Percentiles rank a stretch among this genome's conserved stretches.
phyloP scores from a whole-genome alignment of 1,140 invertebrate species.

The Protaetia brevitarsis region DNA sequence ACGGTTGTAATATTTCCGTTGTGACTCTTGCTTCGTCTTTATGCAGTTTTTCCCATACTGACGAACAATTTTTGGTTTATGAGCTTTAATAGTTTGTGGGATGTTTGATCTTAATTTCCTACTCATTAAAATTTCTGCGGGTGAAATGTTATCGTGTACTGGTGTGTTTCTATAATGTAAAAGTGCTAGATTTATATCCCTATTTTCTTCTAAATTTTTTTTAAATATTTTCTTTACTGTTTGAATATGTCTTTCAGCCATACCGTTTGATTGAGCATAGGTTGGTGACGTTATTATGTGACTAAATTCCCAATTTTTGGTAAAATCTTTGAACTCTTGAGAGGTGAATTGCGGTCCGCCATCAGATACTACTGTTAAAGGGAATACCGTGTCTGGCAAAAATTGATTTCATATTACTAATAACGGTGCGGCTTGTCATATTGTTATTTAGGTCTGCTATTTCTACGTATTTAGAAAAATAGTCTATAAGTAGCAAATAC shows the following conservation, averaged over 20 bases:
- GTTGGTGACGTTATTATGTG: slow-evolving; percentile 43
- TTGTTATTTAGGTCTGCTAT: slow-evolving; percentile 23
- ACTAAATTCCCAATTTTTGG: slow-evolving; percentile 45
- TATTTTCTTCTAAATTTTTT: too few species aligned
- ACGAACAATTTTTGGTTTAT: not conserved
- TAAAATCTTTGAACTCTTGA: slow-evolving; percentile 40
- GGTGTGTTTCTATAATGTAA: slow-evolving; percentile 9
- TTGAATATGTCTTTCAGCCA: too few species aligned
- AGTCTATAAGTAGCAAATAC: slow-evolving; percentile 44
- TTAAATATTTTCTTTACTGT: slow-evolving; percentile 44
- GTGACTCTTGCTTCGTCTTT: too few species aligned
- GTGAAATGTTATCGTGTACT: not conserved
- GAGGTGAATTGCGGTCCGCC: slow-evolving; percentile 32
- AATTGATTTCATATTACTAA: slow-evolving; percentile 31
- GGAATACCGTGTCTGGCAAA: slow-evolving; percentile 35
- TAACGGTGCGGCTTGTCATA: not conserved
- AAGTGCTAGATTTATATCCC: slow-evolving; percentile 25
- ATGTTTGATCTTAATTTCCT: not conserved
- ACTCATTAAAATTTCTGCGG: not conserved
- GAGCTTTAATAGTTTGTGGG: not conserved
- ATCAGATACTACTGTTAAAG: slow-evolving; percentile 27
- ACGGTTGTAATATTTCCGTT: too few species aligned
- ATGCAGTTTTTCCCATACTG: too few species aligned
- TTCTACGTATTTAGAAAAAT: slow-evolving; percentile 42
- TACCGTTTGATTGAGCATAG: slow-evolving; percentile 48